phyloP scores from a whole-genome alignment of 2,797 vertebrate genomes.

The Poecile montanus region DNA sequence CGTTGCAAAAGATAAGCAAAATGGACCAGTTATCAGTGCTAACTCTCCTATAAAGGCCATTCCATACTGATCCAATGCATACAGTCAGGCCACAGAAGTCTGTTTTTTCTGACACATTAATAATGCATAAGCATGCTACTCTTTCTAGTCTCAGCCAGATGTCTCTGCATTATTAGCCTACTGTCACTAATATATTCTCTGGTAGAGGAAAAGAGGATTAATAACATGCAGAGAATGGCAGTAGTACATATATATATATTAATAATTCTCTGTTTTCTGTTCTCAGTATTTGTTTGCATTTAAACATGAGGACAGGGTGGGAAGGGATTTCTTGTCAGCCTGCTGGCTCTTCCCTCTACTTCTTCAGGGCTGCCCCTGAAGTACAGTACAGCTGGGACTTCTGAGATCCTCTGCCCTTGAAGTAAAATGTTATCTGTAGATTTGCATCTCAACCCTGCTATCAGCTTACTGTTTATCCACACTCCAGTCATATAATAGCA shows the following conservation, averaged over 20 bases:
- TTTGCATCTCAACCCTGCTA: slow-evolving; percentile 1
- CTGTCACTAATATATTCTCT: neutral
- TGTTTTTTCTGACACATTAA: slow-evolving; percentile 21
- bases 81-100: neutral
- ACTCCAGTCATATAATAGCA: neutral
- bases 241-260: neutral
- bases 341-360: neutral
- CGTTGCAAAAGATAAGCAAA: slow-evolving; percentile 40
- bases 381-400: neutral
- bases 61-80: neutral
- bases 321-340: neutral
- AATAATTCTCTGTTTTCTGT: neutral
- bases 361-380: neutral
- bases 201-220: slow-evolving; percentile 34
- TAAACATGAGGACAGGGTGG: neutral
- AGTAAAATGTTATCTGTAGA: slow-evolving; percentile 16
- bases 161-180: slow-evolving; percentile 25
- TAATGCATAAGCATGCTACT: slow-evolving; percentile 44
- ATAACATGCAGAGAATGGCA: neutral
- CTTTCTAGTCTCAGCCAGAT: slow-evolving; percentile 49
- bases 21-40: neutral
- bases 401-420: neutral
- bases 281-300: slow-evolving; percentile 16
- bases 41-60: slow-evolving; percentile 12
- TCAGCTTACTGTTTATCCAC: neutral